Evolutionary conservation across 2,797 vertebrate species (phyloP).

Genomic region (Peromyscus attwateri): DNA sequence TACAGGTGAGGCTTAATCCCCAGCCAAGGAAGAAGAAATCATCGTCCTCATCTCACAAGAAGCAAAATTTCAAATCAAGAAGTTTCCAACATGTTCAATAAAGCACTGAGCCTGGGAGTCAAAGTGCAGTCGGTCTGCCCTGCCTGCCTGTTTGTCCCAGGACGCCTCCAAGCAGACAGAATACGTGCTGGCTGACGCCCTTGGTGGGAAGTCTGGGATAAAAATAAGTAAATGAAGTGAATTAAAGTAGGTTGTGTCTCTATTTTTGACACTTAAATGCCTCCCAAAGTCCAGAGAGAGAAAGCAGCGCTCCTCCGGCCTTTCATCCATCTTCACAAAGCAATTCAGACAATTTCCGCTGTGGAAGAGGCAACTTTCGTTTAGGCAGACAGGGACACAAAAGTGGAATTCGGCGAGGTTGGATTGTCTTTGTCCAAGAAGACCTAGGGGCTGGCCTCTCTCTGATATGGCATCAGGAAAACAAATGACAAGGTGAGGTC

Average conservation of each 20-base stretch:
- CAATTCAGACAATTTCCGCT: slow-evolving; percentile 4
- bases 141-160: not conserved
- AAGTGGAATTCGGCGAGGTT: not conserved
- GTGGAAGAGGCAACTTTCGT: not conserved
- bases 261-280: slow-evolving; percentile 44
- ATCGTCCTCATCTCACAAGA: slow-evolving; percentile 7
- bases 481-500: not conserved
- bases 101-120: not conserved
- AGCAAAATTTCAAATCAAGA: not conserved
- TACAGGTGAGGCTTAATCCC: not conserved
- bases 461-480: not conserved
- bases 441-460: not conserved
- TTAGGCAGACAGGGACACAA: not conserved
- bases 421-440: not conserved
- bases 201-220: slow-evolving; percentile 45
- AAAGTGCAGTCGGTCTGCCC: not conserved
- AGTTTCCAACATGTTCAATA: not conserved
- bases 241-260: slow-evolving; percentile 60
- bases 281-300: slow-evolving; percentile 17
- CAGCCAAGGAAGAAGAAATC: not conserved
- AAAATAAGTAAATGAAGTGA: slow-evolving; percentile 64
- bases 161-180: slow-evolving; percentile 13
- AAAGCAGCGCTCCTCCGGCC: slow-evolving; percentile 21
- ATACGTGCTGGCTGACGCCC: not conserved
- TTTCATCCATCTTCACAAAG: slow-evolving; percentile 17